phyloP scores from a whole-genome alignment of 2,888 invertebrate genomes.

The Eilema griseolum region DNA sequence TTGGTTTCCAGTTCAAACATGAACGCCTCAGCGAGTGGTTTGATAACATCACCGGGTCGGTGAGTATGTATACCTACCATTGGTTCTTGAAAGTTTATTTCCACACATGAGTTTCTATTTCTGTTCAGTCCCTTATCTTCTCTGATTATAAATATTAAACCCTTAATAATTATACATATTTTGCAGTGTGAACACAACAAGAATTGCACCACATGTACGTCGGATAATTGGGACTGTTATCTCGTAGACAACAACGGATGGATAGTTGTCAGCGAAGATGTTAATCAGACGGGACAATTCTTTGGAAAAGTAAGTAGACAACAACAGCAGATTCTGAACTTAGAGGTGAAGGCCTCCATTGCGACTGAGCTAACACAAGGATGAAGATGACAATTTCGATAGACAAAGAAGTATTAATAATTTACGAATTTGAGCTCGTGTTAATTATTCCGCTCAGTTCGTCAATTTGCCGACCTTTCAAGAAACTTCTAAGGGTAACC shows the following conservation, averaged over 20 bases:
- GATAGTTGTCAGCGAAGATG: constrained; percentile 92
- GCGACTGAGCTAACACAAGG: no score
- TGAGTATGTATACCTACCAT: constrained; percentile 68
- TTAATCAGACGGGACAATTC: constrained; percentile 92
- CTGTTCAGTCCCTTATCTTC: background rate
- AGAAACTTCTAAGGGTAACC: background rate
- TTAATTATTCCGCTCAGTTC: no score
- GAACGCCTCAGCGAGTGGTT: constrained; percentile 92
- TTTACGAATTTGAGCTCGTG: background rate
- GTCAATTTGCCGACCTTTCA: background rate
- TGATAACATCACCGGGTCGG: constrained; percentile 92
- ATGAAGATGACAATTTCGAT: background rate
- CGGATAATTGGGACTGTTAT: constrained; percentile 92
- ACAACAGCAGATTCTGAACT: no score
- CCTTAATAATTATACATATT: background rate
- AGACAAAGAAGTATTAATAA: background rate
- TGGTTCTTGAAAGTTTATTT: background rate
- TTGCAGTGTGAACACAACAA: constrained; percentile 83
- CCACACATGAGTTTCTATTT: background rate
- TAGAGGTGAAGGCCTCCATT: no score
- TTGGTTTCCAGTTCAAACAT: constrained; percentile 94
- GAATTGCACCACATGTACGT: constrained; percentile 81
- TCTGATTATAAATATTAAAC: background rate
- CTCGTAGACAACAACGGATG: constrained; percentile 96
- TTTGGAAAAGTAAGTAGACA: constrained; percentile 91